Evolutionary conservation across 2,888 invertebrate genomes (phyloP).

Genomic region (Cephus pulcher): DNA sequence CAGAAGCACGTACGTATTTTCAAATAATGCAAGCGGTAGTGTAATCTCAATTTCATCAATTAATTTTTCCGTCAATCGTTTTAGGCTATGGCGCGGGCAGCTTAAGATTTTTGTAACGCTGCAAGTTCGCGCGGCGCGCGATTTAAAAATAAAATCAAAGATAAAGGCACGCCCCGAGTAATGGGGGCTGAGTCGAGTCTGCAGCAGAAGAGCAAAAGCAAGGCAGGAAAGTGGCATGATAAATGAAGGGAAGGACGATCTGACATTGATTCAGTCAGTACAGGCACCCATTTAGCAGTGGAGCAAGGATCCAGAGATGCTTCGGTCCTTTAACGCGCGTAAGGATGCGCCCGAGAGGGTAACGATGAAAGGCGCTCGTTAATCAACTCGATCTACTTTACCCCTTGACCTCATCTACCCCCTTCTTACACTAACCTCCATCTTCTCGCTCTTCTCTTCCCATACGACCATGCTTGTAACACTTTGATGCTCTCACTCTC

Average conservation of each 20-base stretch:
- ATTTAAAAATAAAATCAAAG: conserved; percentile 3
- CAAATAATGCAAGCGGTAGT: neutral
- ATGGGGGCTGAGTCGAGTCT: neutral
- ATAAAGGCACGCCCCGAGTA: neutral
- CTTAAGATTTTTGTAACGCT: neutral
- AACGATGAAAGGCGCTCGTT: conserved; percentile 34
- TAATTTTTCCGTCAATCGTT: no score
- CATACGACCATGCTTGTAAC: no score
- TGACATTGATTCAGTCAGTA: conserved; percentile 47
- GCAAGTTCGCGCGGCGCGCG: neutral
- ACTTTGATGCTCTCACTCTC: no score
- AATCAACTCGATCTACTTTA: conserved; percentile 33
- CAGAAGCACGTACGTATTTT: neutral
- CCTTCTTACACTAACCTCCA: neutral
- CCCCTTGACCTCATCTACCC: conserved; percentile 12
- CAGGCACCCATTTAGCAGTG: conserved; percentile 27
- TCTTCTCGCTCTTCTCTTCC: neutral
- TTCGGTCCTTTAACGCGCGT: conserved; percentile 35
- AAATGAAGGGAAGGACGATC: conserved; percentile 38
- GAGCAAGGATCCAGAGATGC: conserved; percentile 31
- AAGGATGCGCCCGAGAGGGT: conserved; percentile 34
- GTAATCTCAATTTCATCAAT: no score
- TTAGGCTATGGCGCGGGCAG: no score
- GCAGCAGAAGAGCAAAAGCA: neutral
- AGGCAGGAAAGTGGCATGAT: conserved; percentile 31